Base-by-base conservation (phyloP, 1,140 invertebrate genomes). In the Tachypleus tridentatus region DNA sequence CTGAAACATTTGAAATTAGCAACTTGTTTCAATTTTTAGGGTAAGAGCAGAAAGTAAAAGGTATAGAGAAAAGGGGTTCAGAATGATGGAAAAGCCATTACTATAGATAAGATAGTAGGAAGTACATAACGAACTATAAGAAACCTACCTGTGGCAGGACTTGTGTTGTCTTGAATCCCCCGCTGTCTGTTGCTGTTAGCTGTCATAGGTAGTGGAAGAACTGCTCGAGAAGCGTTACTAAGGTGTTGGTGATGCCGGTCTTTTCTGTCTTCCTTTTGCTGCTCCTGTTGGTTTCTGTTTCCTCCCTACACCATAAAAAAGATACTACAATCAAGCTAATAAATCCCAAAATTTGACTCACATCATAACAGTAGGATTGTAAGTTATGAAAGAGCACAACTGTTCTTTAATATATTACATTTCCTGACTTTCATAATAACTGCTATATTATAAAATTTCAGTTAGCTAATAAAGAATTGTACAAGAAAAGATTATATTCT, bases 141-240 rank as follows among this genome's bases (percentile, higher is more conserved):
- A 48, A 64, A 69, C 7, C 67, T 51, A 5, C 67, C 67, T 8
- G 67, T 69, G 11, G 67, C 67, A n/a, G 67, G 67, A 53, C 67
- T 69, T 11, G 67, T 64, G 49, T 64, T 65, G 61, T 69, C 67
- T 10, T 64, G 67, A 51, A 64, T n/a, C 5, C 67, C 67, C 9
- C 64, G 49, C 8, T 65, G 47, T 3, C 67, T 58, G 48, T 61
- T 65, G 57, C 67, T 69, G 64, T 64, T 69, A 11, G 67, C 67
- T 5, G 67, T 69, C 9, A 64, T 69, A 10, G 67, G 67, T 4
- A 64, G 63, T 9, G 63, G 66, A 51, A 67, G 61, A 8, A 61
- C 66, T 5, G 63, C 66, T 4, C 66, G 54, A 48, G 66, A 64
- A 47, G 66, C 63, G 51, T 63, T 67, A 56, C 66, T 67, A 1